Evolutionary conservation across 2,888 invertebrate genomes (phyloP).

Genomic region (Brachypterus glaber): DNA sequence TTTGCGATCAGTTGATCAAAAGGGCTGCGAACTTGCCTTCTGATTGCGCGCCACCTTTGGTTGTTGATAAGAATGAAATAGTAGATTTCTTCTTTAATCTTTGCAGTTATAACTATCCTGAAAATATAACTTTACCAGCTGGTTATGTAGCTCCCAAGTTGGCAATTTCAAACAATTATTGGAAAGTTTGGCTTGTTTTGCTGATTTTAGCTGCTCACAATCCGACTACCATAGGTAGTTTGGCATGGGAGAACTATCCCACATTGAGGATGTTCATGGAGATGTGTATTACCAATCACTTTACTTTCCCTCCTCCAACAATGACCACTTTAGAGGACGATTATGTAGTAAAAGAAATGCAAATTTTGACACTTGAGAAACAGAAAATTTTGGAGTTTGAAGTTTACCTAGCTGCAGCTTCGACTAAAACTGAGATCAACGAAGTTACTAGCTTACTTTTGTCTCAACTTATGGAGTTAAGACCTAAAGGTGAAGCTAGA

Average conservation of each 20-base stretch:
- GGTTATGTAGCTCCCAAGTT: conserved; percentile 76
- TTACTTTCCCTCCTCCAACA: conserved; percentile 61
- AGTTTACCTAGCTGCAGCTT: conserved; percentile 82
- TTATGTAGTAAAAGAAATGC: conserved; percentile 54
- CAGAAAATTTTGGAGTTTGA: conserved; percentile 82
- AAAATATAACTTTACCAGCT: conserved; percentile 77
- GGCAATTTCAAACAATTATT: conserved; percentile 86
- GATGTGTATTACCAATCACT: conserved; percentile 86
- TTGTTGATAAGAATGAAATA: conserved; percentile 72
- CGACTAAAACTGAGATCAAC: conserved; percentile 79
- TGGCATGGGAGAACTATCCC: conserved; percentile 85
- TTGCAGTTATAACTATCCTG: conserved; percentile 85
- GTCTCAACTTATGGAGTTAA: conserved; percentile 75
- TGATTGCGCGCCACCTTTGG: conserved; percentile 61
- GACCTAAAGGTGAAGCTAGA: conserved; percentile 74
- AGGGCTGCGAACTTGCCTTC: conserved; percentile 71
- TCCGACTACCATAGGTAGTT: conserved; percentile 74
- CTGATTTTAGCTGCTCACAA: conserved; percentile 87
- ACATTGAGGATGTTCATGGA: conserved; percentile 86
- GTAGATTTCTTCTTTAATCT: conserved; percentile 85
- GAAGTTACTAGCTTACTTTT: conserved; percentile 81
- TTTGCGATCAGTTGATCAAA: conserved; percentile 75
- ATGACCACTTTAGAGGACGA: conserved; percentile 50
- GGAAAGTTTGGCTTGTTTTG: conserved; percentile 89
- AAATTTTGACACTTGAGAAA: conserved; percentile 61